Evolutionary conservation across 2,888 invertebrate species (phyloP).

Genomic region (Serrognathus titanus): DNA sequence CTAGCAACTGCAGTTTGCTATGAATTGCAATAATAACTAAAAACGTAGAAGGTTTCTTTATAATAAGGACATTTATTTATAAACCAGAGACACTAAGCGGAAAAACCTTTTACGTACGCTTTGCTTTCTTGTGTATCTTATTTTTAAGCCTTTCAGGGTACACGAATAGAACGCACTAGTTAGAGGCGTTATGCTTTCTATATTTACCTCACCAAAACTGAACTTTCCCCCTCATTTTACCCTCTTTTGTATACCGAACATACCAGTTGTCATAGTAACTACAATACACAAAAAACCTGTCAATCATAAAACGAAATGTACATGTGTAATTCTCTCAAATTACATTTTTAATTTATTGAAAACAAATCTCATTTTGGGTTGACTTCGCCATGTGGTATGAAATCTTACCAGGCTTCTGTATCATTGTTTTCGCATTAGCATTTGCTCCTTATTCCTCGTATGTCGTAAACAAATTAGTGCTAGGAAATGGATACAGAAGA

Average conservation of each 20-base stretch:
- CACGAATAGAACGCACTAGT: too few species aligned
- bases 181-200: too few species aligned
- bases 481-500: conserved; percentile 18
- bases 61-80: conserved; percentile 8
- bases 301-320: too few species aligned
- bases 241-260: too few species aligned
- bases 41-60: not conserved
- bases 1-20: too few species aligned
- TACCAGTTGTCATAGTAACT: too few species aligned
- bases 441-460: conserved; percentile 12
- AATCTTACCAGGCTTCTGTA: conserved; percentile 15
- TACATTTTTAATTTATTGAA: too few species aligned
- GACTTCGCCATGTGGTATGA: conserved; percentile 22
- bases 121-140: not conserved
- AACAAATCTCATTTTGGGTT: too few species aligned
- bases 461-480: conserved; percentile 17
- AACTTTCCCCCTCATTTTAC: not conserved
- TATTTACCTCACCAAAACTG: too few species aligned
- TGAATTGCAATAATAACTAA: too few species aligned
- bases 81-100: conserved; percentile 6
- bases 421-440: conserved; percentile 11
- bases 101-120: conserved; percentile 9
- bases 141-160: not conserved
- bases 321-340: too few species aligned
- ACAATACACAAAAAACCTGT: too few species aligned